Evolutionary conservation across 2,113 vertebrate species (phyloP), one percentile per base, ranked within the genome.

Genomic region (Siniperca chuatsi): DNA sequence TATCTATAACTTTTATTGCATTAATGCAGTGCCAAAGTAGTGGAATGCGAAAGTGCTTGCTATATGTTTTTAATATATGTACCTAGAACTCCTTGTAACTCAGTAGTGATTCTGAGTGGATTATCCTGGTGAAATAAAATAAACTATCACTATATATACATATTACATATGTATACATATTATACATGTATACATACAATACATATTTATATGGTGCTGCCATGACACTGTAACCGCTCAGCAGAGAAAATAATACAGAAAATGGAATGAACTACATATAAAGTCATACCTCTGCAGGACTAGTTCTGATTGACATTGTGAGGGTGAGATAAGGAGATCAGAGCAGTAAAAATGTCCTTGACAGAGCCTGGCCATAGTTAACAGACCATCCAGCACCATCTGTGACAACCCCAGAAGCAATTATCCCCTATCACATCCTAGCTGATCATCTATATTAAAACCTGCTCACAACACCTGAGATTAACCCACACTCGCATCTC

Each of bases 341-440:
- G 62, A 90, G 87, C 88, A 78, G 70, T 86, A 83, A 91, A 92
- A 89, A 90, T 89, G 93, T 91, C 93, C 90, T 95, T 95, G 92
- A 93, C 90, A 78, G 91, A 44, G 87, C 76, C 78, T 54, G 91
- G 78, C 86, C 83, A 65, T 80, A 79, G 92, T 92, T 92, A 92
- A 92, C 91, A 90, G 90, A 94, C 94, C 85, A 91, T 90, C 85
- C 87, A 81, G 92, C 94, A 90, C 93, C 95, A 95, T 95, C 94
- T 95, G 93, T 92, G 91, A 93, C 91, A 91, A 87, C 74, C 91
- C 85, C 79, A 87, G 84, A 94, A 93, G 90, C 95, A 95, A 96
- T 96, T 93, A 96, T 94, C 85, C 87, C 87, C 82, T 90, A 92
- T 94, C 92, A 90, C 87, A 79, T 90, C 87, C 92, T 61, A 16